A percentile compares a stretch with the other conserved stretches of the same genome.
Evolutionary conservation across 1,140 invertebrate species (phyloP).

Genomic region (roundworm (Caenorhabditis elegans)): DNA sequence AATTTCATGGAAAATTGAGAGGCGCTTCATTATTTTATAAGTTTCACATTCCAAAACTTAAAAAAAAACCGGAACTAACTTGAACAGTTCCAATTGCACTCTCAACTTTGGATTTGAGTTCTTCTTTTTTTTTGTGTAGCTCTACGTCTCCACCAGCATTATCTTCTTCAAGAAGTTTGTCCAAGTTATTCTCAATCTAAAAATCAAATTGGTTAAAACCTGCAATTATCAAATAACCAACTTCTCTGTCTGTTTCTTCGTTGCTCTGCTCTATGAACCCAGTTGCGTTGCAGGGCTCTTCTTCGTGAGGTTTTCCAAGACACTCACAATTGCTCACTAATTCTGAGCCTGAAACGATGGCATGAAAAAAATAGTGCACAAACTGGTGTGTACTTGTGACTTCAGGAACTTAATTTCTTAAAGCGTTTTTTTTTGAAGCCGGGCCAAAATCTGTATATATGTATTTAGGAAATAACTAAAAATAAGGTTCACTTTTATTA

Average conservation of each 20-base stretch:
- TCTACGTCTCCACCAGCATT: background rate
- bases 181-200: conserved; percentile 1
- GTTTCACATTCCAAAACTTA: too few relatives aligned
- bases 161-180: background rate
- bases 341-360: background rate
- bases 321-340: conserved; percentile 46
- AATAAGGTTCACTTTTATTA: too few relatives aligned
- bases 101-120: background rate
- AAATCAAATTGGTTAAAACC: background rate
- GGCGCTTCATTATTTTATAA: too few relatives aligned
- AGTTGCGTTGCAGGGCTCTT: conserved; percentile 23
- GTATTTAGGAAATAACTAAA: too few relatives aligned
- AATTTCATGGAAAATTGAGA: too few relatives aligned
- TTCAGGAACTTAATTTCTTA: too few relatives aligned
- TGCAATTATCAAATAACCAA: background rate
- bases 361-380: background rate
- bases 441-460: too few relatives aligned
- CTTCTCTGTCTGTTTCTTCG: conserved; percentile 19
- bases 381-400: too few relatives aligned
- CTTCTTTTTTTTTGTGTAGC: background rate
- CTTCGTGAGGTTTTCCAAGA: conserved; percentile 37
- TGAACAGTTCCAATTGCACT: background rate
- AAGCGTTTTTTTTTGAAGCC: too few relatives aligned
- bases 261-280: conserved; percentile 11
- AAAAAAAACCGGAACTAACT: background rate